Percentiles rank a stretch among this genome's conserved stretches.
Conservation (phyloP, 1,140 invertebrate species). For the Bombus confusus region DNA sequence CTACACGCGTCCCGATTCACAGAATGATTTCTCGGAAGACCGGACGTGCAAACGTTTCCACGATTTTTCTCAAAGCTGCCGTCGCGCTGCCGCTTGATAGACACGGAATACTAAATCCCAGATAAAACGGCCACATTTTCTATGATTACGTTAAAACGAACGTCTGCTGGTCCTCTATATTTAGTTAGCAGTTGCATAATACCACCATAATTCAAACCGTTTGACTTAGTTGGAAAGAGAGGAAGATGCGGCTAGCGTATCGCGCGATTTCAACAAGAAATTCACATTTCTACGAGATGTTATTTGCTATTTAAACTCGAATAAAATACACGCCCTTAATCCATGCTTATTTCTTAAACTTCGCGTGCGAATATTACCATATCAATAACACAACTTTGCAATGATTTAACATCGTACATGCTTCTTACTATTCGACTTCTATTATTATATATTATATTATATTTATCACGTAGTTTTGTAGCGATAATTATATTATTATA, state of each 20-base stretch:
- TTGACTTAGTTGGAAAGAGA: not conserved
- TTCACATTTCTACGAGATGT: too few species aligned
- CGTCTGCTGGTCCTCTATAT: not conserved
- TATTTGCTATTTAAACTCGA: too few species aligned
- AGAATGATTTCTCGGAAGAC: not conserved
- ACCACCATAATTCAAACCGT: not conserved
- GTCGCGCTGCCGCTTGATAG: not conserved
- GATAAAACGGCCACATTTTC: slow-evolving; percentile 26
- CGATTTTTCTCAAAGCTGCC: not conserved
- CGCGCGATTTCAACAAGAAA: too few species aligned
- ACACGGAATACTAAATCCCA: not conserved
- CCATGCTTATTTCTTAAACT: too few species aligned
- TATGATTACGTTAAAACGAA: slow-evolving; percentile 32
- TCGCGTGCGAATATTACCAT: too few species aligned
- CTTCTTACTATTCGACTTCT: too few species aligned
- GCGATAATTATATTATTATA: too few species aligned
- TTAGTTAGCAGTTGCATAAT: slow-evolving; percentile 10
- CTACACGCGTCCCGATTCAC: not conserved
- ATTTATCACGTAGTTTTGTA: too few species aligned
- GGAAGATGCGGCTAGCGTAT: not conserved
- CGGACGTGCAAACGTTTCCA: not conserved
- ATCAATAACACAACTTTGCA: too few species aligned
- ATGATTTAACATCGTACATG: too few species aligned
- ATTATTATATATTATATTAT: too few species aligned
- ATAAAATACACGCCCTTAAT: too few species aligned